Evolutionary conservation across 2,888 invertebrate species (phyloP), one percentile per base, ranked within the genome.

Genomic region (Ischnus inquisitorius): DNA sequence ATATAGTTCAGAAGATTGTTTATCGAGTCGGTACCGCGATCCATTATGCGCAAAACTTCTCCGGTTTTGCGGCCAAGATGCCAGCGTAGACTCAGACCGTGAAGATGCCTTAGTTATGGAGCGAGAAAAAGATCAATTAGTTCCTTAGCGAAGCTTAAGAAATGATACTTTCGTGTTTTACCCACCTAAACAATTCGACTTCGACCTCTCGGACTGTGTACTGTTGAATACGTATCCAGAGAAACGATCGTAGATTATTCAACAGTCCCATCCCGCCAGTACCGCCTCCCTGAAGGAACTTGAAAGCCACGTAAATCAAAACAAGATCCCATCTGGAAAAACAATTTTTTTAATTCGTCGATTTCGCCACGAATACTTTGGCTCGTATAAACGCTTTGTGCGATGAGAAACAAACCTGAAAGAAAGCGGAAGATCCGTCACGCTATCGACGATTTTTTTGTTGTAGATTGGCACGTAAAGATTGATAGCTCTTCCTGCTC

Each of bases 211-310:
- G 95, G 6, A 98, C 98, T 1, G 99, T 99, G 92, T 97, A 99
- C 93, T 99, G 99, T 90, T 99, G 98, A 64, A 99, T 97, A 89
- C 96, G 95, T 89, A 99, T 98, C 99, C 99, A 99, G 1, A 99
- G 94, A 92, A 98, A 98, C 0, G 97, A 96, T 57, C 99, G 95
- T 12, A 98, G 90, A 93, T 99, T 99, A 94, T 98, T 99, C 67
- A 99, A 94, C 71, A 99, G 94, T 0, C 99, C 99, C 97, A 98
- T 98, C 0, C 97, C 96, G 0, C 98, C 98, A 0, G 97, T 97
- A 65, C 98, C 99, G 10, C 98, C 98, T 1, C 99, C 99, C 95
- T 99, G 99, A 8, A 99, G 94, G 93, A 99, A 98, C 94, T 98
- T 98, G 89, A 99, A 96, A 0, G 94, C 94, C 28, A 98, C 98